Evolutionary conservation across 2,888 invertebrate species (phyloP), one percentile per base, ranked within the genome.

Genomic region (Ypsolopha scabrella): DNA sequence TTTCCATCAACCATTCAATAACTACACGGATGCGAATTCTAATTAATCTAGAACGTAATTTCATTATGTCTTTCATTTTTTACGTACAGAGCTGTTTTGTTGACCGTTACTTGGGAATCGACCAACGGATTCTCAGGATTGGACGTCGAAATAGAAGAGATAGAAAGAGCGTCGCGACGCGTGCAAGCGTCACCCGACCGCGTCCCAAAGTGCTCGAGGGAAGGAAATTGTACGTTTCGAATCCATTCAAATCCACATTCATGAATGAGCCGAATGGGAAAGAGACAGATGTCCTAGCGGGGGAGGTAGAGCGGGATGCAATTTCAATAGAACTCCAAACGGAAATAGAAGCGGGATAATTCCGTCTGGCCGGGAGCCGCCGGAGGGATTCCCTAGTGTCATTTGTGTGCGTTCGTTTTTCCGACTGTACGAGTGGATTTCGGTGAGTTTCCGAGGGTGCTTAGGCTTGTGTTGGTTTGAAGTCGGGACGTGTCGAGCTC

Each of bases 341-440:
- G 81, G 85, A 83, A 85, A 86, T 85, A 85, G 83, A 81, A 75
- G 76, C 67, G 80, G 83, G 83, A 83, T 82, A 80, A 85, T 80
- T 85, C 82, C 76, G 86, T 86, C 86, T 86, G 82, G 86, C 79
- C 80, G 4, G 75, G 80, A n/a, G n/a, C n/a, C n/a, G n/a, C n/a
- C n/a, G n/a, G n/a, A 85, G 86, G 86, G 85, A 82, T 81, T 85
- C 82, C 86, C 86, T 79, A 77, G 78, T 85, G 86, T 81, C 86
- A 85, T 68, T 83, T 78, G 85, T 86, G 85, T 83, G 83, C 79
- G 82, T 78, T 72, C 67, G 69, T 80, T 82, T 83, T 80, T 80
- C 69, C 70, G 69, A 78, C 78, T 80, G 75, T 73, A 75, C 73
- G 67, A 59, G 68, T 70, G 77, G 67, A 72, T 75, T 66, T 77